phyloP scores from a whole-genome alignment of 2,888 invertebrate genomes.

The Megaustenia siamemsis region DNA sequence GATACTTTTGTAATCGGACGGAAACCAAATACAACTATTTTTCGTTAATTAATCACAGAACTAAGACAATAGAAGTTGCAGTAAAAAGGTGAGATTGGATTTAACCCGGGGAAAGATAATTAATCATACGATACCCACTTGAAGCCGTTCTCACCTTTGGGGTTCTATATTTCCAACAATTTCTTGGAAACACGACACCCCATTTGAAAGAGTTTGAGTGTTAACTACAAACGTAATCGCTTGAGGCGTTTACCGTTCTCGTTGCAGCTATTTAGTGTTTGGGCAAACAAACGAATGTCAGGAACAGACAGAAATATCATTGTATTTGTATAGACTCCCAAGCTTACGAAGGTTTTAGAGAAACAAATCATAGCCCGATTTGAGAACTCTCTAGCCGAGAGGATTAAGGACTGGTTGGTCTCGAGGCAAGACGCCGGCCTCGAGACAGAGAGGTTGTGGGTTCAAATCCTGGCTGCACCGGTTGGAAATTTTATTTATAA shows the following conservation, averaged over 20 bases:
- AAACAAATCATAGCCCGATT: too few relatives aligned
- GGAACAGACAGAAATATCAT: too few relatives aligned
- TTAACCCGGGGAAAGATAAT: not conserved
- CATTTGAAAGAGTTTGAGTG: not conserved
- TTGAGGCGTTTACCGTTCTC: not conserved
- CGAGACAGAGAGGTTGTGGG: too few relatives aligned
- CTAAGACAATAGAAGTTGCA: not conserved
- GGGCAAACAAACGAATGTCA: not conserved
- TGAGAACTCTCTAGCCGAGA: too few relatives aligned
- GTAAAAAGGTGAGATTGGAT: not conserved
- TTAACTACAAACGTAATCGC: not conserved
- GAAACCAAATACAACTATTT: not conserved
- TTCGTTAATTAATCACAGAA: not conserved
- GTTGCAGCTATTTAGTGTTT: not conserved
- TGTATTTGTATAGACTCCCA: too few relatives aligned
- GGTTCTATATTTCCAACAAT: not conserved
- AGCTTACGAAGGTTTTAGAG: too few relatives aligned
- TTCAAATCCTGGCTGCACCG: too few relatives aligned
- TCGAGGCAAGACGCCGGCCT: too few relatives aligned
- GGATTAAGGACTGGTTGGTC: too few relatives aligned
- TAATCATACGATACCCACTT: constrained; percentile 5
- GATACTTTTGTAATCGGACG: not conserved
- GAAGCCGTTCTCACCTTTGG: not conserved
- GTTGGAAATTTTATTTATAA: too few relatives aligned
- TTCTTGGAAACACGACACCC: not conserved